These are phyloP conservation scores for Knipowitschia caucasica DNA, from an alignment of 2,797 vertebrate species.

Conservation along the genomic window DNA sequence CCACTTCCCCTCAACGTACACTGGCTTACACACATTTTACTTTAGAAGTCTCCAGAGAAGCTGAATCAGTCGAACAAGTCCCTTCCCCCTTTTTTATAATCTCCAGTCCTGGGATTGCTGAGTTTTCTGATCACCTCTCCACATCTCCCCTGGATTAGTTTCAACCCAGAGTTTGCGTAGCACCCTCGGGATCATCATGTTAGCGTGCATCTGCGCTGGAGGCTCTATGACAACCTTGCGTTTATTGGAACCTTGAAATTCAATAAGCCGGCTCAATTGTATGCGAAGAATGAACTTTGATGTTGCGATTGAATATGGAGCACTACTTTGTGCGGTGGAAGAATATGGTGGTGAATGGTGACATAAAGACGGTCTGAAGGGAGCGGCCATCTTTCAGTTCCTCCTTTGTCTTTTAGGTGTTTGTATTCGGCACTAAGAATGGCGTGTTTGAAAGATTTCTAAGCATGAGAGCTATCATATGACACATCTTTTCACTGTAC, in stretches of 20 bases:
- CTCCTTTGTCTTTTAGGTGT: constrained; percentile 49
- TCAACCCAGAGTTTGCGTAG: constrained; percentile 35
- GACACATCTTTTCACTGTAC: constrained; percentile 39
- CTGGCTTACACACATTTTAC: neutral
- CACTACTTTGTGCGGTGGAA: constrained; percentile 41
- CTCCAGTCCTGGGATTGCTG: constrained; percentile 26
- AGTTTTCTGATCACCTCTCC: constrained; percentile 36
- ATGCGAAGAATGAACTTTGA: constrained; percentile 55
- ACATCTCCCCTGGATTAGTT: constrained; percentile 43
- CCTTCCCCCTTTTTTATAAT: constrained; percentile 25
- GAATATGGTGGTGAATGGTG: constrained; percentile 42
- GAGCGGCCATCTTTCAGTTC: constrained; percentile 42
- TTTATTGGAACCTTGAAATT: constrained; percentile 59
- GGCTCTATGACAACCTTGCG: constrained; percentile 37
- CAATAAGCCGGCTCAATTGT: constrained; percentile 53
- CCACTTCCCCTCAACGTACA: neutral
- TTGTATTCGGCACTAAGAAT: constrained; percentile 52
- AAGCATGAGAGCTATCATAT: constrained; percentile 44
- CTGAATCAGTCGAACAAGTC: constrained; percentile 14
- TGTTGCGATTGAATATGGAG: constrained; percentile 53
- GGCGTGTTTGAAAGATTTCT: constrained; percentile 56
- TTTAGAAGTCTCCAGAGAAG: neutral
- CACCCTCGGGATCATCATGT: constrained; percentile 47
- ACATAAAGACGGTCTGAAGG: constrained; percentile 40
- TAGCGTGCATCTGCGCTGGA: constrained; percentile 32